Percentiles rank a stretch among this genome's conserved stretches.
Conservation (phyloP, 2,797 vertebrate genomes). For the Uromys caudimaculatus region DNA sequence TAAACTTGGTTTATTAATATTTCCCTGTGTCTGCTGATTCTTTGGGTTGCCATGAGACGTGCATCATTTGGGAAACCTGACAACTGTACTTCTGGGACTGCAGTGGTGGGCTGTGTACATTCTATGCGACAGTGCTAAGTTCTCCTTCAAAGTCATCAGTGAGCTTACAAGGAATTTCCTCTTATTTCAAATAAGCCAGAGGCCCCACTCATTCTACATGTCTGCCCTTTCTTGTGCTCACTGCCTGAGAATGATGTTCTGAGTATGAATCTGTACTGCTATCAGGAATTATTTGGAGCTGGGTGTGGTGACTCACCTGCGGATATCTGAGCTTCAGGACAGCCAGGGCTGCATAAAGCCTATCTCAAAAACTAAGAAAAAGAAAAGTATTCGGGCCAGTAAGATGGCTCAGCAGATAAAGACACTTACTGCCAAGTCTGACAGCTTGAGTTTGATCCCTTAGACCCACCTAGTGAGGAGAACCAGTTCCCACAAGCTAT, state of each 20-base stretch:
- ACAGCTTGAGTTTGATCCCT: not conserved
- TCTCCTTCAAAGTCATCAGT: not conserved
- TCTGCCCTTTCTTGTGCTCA: fast-evolving
- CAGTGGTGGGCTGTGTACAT: not conserved
- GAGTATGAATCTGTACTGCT: not conserved
- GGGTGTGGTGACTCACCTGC: too few relatives aligned
- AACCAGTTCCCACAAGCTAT: not conserved
- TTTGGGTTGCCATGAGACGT: not conserved
- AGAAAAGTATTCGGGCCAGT: not conserved
- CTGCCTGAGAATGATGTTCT: not conserved
- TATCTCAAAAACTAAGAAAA: not conserved
- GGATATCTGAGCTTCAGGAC: not conserved
- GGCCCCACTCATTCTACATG: not conserved
- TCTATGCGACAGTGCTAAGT: not conserved
- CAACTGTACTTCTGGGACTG: not conserved
- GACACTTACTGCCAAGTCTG: not conserved
- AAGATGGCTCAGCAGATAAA: not conserved
- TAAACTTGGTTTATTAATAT: slow-evolving; percentile 70
- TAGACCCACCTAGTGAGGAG: not conserved
- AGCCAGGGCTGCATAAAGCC: not conserved
- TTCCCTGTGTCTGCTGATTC: slow-evolving; percentile 49
- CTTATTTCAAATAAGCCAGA: not conserved
- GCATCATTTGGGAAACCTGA: not conserved
- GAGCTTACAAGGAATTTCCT: not conserved
- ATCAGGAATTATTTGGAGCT: not conserved